Conservation (phyloP, 2,888 invertebrate species). For the Theristus sp. region DNA sequence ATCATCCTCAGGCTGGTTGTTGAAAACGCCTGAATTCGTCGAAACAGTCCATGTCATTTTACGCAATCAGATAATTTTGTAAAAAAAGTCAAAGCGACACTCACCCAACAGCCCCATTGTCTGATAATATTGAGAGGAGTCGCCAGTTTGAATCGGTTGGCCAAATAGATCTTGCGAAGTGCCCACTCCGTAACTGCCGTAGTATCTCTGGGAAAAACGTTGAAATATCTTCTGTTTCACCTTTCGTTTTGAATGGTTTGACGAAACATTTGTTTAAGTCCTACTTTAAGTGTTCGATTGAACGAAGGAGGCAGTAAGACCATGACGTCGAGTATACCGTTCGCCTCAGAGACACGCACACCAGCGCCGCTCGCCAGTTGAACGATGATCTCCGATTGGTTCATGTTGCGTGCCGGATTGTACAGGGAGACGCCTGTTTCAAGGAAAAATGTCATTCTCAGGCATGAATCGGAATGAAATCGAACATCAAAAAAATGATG, state of each 20-base stretch:
- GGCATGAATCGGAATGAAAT: no score
- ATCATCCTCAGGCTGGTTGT: neutral
- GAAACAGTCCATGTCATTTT: no score
- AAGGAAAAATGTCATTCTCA: neutral
- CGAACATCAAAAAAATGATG: no score
- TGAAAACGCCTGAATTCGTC: neutral
- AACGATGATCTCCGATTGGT: slow-evolving; percentile 80
- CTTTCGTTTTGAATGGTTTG: no score
- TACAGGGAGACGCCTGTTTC: slow-evolving; percentile 60
- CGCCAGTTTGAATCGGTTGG: neutral
- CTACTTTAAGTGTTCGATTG: neutral
- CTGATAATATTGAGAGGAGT: neutral
- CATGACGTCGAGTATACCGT: slow-evolving; percentile 52
- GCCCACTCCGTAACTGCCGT: neutral
- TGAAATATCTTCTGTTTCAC: no score
- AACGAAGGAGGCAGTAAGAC: slow-evolving; percentile 29
- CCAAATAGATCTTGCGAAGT: neutral
- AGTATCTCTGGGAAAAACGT: neutral
- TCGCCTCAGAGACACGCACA: slow-evolving; percentile 69
- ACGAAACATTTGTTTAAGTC: no score
- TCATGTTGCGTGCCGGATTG: slow-evolving; percentile 66
- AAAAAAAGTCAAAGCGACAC: neutral
- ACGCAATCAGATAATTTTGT: no score
- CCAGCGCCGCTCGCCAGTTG: slow-evolving; percentile 87
- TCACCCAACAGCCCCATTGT: neutral